Evolutionary conservation across 2,888 invertebrate genomes (phyloP), one percentile per base, ranked within the genome.

Genomic region (Cyclophora albipunctata): DNA sequence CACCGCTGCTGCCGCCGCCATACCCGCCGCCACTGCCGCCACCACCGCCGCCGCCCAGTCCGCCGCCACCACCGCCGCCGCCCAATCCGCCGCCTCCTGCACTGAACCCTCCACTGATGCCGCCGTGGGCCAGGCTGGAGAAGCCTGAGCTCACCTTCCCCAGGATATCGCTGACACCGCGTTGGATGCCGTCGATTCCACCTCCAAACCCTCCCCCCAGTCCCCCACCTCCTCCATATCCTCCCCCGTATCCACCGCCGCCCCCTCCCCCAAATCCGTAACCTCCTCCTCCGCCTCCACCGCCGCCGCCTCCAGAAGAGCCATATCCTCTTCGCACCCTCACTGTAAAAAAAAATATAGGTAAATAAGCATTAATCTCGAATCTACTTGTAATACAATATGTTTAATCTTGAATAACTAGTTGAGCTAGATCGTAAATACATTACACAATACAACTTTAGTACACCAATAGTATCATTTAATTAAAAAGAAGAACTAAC

Each of bases 241-340:
- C 20, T 20, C 20, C 20, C 3, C 66, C 65, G 34, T 58, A 59
- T 2, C 73, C 73, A 0, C 64, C 63, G 0, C 71, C 72, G 0
- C 69, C 67, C 2, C 70, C 68, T 7, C 66, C 65, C 3, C 71
- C 71, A 2, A 63, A 63, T 2, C 69, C 70, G 3, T 45, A 63
- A 4, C 68, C 65, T 33, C 69, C 71, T 1, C 67, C 70, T 1
- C 68, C 68, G 1, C 66, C 65, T 35, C 63, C 63, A n/a, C 63
- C 63, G 0, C 68, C 68, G 0, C 68, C 69, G 3, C 67, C 67
- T 0, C 66, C 66, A 6, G 67, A 64, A 45, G 66, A 62, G 5
- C 73, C 71, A 52, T 77, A 75, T 45, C 82, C 75, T 41, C 84
- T 76, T 6, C 77, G 73, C 7, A 77, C 55, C 65, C 82, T 71